phyloP scores from a whole-genome alignment of 2,888 invertebrate species.

The Drosophila multiciliata region DNA sequence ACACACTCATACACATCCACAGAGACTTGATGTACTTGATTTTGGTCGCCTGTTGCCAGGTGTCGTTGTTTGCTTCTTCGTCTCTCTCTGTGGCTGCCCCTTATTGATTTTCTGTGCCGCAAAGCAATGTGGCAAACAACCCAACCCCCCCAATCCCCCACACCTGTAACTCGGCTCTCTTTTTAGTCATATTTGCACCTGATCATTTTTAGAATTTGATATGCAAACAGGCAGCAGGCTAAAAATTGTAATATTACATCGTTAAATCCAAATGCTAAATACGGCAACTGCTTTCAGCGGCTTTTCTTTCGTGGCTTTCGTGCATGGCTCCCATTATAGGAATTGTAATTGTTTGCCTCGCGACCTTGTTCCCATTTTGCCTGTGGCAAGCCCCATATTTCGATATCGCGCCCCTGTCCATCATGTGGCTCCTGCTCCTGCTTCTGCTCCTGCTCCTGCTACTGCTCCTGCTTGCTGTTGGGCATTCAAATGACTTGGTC shows the following conservation, averaged over 20 bases:
- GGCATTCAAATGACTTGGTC: constrained; percentile 72
- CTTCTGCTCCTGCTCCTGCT: not conserved
- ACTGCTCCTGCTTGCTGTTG: constrained; percentile 14
- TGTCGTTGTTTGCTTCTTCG: constrained; percentile 29
- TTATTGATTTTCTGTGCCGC: constrained; percentile 66
- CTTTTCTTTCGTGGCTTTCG: constrained; percentile 24
- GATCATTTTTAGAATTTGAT: constrained; percentile 75
- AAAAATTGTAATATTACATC: constrained; percentile 61
- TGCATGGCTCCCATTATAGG: constrained; percentile 47
- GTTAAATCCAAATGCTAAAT: constrained; percentile 49
- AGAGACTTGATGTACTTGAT: constrained; percentile 23
- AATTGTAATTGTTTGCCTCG: constrained; percentile 56
- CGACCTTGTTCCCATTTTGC: constrained; percentile 65
- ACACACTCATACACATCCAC: constrained; percentile 16
- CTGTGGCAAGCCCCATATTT: constrained; percentile 35
- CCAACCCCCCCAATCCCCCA: not conserved
- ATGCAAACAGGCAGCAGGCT: constrained; percentile 65
- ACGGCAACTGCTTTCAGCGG: constrained; percentile 3
- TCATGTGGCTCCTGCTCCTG: not conserved
- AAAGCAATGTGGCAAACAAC: constrained; percentile 14
- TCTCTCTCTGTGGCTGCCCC: constrained; percentile 15
- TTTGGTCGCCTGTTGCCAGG: constrained; percentile 68
- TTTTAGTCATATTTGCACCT: constrained; percentile 66
- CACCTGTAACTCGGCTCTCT: constrained; percentile 7
- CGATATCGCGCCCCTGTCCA: constrained; percentile 53